Conservation (phyloP, 2,113 vertebrate genomes). For the Pelobates fuscus region DNA sequence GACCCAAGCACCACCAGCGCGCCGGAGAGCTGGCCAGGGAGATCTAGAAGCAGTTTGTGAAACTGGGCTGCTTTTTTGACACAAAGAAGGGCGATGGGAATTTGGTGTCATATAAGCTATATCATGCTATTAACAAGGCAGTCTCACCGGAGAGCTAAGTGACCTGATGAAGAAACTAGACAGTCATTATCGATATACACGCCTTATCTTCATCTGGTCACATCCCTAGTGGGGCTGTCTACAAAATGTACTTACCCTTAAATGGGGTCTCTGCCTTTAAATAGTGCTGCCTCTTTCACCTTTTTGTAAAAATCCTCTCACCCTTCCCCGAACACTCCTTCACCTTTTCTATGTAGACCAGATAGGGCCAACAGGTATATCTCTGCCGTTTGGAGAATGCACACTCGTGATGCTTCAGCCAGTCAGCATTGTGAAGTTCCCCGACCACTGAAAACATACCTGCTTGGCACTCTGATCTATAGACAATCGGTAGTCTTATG, state of each 20-base stretch:
- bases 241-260: neutral
- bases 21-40: no score
- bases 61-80: neutral
- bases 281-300: slow-evolving; percentile 10
- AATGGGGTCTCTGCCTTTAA: slow-evolving; percentile 12
- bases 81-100: neutral
- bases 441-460: no score
- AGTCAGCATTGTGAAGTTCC: no score
- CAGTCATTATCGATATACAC: no score
- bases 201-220: neutral
- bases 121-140: neutral
- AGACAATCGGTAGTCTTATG: neutral
- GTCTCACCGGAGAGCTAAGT: neutral
- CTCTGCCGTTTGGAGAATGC: no score
- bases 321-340: neutral
- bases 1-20: neutral
- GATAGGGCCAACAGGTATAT: no score
- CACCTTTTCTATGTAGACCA: no score
- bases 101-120: slow-evolving; percentile 19
- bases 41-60: no score
- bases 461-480: no score
- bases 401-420: no score
- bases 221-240: neutral
- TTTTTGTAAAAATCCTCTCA: neutral
- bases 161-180: no score